A percentile compares a stretch with the other conserved stretches of the same genome.
These are phyloP conservation scores for Idaea straminata DNA, from an alignment of 2,888 invertebrate genomes.

Conservation along the genomic window DNA sequence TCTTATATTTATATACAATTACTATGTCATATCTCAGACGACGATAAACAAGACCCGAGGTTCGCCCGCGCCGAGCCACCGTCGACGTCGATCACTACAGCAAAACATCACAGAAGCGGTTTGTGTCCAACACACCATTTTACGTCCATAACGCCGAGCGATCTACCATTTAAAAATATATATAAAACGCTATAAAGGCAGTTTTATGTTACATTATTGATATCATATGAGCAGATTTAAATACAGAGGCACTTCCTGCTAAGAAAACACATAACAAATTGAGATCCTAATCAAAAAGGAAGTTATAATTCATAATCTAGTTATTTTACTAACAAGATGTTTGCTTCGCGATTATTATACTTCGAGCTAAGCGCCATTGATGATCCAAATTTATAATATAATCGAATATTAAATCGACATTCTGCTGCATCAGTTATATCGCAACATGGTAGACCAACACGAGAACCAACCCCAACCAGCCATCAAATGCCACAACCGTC, in stretches of 20 bases:
- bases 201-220: conserved; percentile 60
- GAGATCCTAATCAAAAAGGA: conserved; percentile 50
- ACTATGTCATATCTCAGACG: conserved; percentile 55
- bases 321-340: conserved; percentile 30
- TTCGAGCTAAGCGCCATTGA: conserved; percentile 18
- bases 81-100: conserved; percentile 49
- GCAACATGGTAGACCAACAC: neutral
- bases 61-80: conserved; percentile 39
- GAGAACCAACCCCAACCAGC: neutral
- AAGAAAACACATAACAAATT: conserved; percentile 42
- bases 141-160: conserved; percentile 35
- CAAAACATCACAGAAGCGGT: conserved; percentile 74
- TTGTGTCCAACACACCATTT: conserved; percentile 60
- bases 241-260: conserved; percentile 68
- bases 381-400: neutral
- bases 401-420: neutral
- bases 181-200: conserved; percentile 74
- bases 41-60: conserved; percentile 49
- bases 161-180: conserved; percentile 68
- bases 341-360: conserved; percentile 44
- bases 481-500: neutral
- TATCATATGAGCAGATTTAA: conserved; percentile 54
- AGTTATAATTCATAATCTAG: conserved; percentile 29
- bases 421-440: neutral
- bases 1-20: conserved; percentile 71